Conservation (phyloP, 2,797 vertebrate species). For the Hafferia zeledoni region DNA sequence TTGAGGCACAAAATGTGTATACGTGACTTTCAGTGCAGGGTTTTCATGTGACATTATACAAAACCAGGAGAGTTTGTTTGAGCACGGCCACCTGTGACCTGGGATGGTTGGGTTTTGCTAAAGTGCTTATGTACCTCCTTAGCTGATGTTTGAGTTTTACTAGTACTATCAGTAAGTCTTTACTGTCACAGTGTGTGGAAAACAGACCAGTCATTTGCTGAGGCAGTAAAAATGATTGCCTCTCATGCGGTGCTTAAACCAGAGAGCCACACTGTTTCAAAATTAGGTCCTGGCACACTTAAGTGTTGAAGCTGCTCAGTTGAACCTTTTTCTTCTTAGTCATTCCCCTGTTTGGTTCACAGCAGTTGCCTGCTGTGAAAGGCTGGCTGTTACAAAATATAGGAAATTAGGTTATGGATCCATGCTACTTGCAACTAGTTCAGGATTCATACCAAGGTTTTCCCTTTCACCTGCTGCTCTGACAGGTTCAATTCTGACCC, state of each 20-base stretch:
- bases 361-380: neutral
- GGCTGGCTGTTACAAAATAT: neutral
- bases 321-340: neutral
- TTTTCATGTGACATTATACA: neutral
- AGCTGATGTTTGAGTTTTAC: neutral
- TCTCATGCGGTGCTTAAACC: neutral
- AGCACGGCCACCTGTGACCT: neutral
- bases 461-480: neutral
- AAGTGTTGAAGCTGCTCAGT: neutral
- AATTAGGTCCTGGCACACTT: neutral
- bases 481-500: conserved; percentile 91
- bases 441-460: neutral
- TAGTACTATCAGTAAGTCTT: neutral
- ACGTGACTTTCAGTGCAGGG: neutral
- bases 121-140: neutral
- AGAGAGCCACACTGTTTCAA: neutral
- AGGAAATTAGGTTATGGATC: neutral
- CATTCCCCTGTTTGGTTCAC: neutral
- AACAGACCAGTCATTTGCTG: neutral
- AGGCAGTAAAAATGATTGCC: neutral
- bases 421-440: neutral
- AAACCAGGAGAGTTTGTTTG: neutral
- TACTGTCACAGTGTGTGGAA: neutral
- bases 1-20: neutral
- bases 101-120: neutral